Conservation (phyloP, 2,888 invertebrate genomes). For the Athalia circularis region DNA sequence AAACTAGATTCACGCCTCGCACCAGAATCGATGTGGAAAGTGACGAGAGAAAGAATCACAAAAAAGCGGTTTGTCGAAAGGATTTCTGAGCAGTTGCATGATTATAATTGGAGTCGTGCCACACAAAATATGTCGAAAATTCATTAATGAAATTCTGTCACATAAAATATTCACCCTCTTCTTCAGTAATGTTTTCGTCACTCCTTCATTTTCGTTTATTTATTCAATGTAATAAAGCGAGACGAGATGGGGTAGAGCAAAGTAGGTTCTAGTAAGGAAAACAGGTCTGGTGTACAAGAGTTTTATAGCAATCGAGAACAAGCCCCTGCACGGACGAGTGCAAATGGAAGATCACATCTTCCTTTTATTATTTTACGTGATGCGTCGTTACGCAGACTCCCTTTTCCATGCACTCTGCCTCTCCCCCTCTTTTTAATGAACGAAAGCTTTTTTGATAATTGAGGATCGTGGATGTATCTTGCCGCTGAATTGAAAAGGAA, state of each 20-base stretch:
- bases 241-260: slow-evolving; percentile 2
- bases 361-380: slow-evolving; percentile 36
- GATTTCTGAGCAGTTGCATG: background rate
- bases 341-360: slow-evolving; percentile 25
- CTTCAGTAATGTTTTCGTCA: slow-evolving; percentile 26
- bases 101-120: slow-evolving; percentile 6
- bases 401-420: background rate
- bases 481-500: background rate
- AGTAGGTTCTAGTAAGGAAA: slow-evolving; percentile 23
- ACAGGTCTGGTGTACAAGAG: background rate
- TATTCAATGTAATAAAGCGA: slow-evolving; percentile 17
- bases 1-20: background rate
- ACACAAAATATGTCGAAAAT: slow-evolving; percentile 11
- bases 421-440: slow-evolving; percentile 22
- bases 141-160: slow-evolving; percentile 38
- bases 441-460: slow-evolving; percentile 40
- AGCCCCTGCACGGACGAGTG: slow-evolving; percentile 1
- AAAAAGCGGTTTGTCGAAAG: background rate
- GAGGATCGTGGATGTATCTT: slow-evolving; percentile 11
- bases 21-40: background rate
- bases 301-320: slow-evolving; percentile 22
- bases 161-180: slow-evolving; percentile 31
- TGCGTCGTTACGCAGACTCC: slow-evolving; percentile 11
- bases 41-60: background rate
- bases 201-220: slow-evolving; percentile 9